phyloP scores from a whole-genome alignment of 2,888 invertebrate genomes.

The Drosophila fungiperda region DNA sequence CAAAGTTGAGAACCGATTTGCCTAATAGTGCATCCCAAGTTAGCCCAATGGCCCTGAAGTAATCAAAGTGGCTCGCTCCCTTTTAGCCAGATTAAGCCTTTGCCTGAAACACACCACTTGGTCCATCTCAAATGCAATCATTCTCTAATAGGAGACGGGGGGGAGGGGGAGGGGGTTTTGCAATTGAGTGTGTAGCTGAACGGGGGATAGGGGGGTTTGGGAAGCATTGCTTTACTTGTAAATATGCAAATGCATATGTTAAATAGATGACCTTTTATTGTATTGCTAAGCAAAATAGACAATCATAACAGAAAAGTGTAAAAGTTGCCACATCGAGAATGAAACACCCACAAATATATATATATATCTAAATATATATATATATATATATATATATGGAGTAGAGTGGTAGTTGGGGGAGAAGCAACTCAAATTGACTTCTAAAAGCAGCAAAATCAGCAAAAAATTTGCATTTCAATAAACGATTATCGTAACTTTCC shows the following conservation, averaged over 20 bases:
- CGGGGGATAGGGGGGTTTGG: too few relatives aligned
- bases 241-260: slow-evolving; percentile 65
- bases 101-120: slow-evolving; percentile 1
- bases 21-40: slow-evolving; percentile 28
- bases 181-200: neutral
- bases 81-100: slow-evolving; percentile 12
- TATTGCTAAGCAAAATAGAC: slow-evolving; percentile 58
- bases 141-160: neutral
- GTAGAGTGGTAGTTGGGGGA: neutral
- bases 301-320: slow-evolving; percentile 68
- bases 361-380: neutral
- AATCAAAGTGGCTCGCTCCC: slow-evolving; percentile 33
- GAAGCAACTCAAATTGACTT: slow-evolving; percentile 77
- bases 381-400: neutral
- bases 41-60: slow-evolving; percentile 37
- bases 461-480: slow-evolving; percentile 85
- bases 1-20: neutral
- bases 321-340: slow-evolving; percentile 58
- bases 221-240: slow-evolving; percentile 35
- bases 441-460: slow-evolving; percentile 84
- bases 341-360: neutral
- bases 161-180: neutral
- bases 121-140: slow-evolving; percentile 10
- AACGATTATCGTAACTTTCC: slow-evolving; percentile 83
- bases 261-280: slow-evolving; percentile 65